Base-by-base conservation (phyloP, 2,888 invertebrate genomes). In the Pyrochroa serraticornis region DNA sequence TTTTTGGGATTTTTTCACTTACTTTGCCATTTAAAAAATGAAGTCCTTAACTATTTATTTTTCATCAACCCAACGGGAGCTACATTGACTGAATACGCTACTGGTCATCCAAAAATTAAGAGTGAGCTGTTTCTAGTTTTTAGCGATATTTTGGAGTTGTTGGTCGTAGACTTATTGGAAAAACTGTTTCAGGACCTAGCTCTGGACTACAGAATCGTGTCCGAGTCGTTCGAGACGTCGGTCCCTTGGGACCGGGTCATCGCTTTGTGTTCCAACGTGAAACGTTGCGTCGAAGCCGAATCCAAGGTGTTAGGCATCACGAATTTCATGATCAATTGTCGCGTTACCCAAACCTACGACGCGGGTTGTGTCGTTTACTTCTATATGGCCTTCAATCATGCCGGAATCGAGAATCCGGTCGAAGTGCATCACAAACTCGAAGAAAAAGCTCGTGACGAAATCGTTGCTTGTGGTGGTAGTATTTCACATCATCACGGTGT, bases 211-310 rank as follows among this genome's bases (percentile, higher is more conserved):
- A 86, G 88, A 65, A 86, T 97, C 10, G 89, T 97, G 1, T 92
- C 96, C 0, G 98, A 99, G 79, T 97, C 97, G 0, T 99, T 99
- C 82, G 98, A 99, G 81, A 99, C 99, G 0, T 98, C 98, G 0
- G 97, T 97, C 1, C 92, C 98, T 1, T 99, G 98, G 98, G 94
- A 95, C 80, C 87, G 92, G 49, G 88, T 94, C 7, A 79, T 89
- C 30, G 81, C 87, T 9, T 82, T 99, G 34, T 97, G 97, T 75
- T 83, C 86, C 49, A 95, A 95, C 82, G 97, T 97, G 3, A 98
- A 97, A 77, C 85, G 87, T 51, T 83, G 93, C 44, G 83, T 98
- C 2, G 78, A 82, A 0, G 63, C 80, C 63, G 89, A 90, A 75
- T 91, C 90, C 73, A 74, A 74, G 53, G 79, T 77, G 9, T 78